These are phyloP conservation scores for Andrena trimmerana DNA, from an alignment of 2,888 invertebrate species.

Conservation along the genomic window DNA sequence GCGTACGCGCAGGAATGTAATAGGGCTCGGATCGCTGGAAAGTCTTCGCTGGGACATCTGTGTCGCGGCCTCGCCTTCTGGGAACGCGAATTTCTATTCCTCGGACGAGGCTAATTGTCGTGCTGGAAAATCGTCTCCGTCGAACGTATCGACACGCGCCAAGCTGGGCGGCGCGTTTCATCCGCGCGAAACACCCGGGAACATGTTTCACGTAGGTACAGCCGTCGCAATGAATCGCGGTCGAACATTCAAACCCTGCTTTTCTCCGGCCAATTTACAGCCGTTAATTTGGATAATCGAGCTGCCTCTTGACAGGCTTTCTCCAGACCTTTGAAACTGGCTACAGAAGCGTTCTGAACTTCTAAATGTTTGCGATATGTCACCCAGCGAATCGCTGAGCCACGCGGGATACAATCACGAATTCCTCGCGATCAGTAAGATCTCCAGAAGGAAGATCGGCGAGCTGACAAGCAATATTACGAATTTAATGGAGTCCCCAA, in stretches of 20 bases:
- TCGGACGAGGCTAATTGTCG: slow-evolving; percentile 50
- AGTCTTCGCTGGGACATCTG: slow-evolving; percentile 47
- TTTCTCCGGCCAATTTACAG: slow-evolving; percentile 40
- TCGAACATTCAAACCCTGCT: slow-evolving; percentile 39
- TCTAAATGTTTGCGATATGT: neutral
- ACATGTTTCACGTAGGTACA: slow-evolving; percentile 26
- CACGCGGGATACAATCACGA: neutral
- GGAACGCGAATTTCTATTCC: slow-evolving; percentile 70
- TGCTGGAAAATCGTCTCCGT: slow-evolving; percentile 34
- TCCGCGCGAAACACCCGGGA: slow-evolving; percentile 23
- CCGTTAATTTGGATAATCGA: slow-evolving; percentile 43
- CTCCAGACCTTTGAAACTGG: neutral
- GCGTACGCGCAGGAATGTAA: slow-evolving; percentile 64
- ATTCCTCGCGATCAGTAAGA: slow-evolving; percentile 39
- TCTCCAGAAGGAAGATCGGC: neutral
- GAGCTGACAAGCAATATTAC: slow-evolving; percentile 24
- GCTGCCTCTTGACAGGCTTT: slow-evolving; percentile 8
- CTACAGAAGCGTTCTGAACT: neutral
- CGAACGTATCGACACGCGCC: slow-evolving; percentile 1
- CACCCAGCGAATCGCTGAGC: neutral
- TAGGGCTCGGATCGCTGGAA: slow-evolving; percentile 55
- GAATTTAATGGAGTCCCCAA: slow-evolving; percentile 24
- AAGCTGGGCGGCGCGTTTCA: slow-evolving; percentile 42
- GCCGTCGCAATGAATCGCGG: slow-evolving; percentile 44
- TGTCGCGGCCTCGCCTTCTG: slow-evolving; percentile 54